phyloP scores from a whole-genome alignment of 2,113 vertebrate species.

The Psittacula cyanocephala region DNA sequence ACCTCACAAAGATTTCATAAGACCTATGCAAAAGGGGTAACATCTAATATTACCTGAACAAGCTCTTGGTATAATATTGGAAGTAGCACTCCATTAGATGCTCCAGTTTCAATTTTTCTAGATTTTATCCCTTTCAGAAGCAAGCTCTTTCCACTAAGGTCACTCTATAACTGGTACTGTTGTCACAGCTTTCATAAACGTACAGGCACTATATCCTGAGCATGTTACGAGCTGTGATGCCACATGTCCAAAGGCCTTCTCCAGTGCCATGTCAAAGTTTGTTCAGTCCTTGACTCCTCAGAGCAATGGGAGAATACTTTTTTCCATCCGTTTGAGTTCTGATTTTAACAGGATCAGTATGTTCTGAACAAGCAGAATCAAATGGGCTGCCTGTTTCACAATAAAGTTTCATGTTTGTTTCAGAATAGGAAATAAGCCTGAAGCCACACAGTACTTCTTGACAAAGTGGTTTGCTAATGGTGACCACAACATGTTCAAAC shows the following conservation, averaged over 20 bases:
- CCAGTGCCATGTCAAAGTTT: neutral
- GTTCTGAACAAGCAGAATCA: neutral
- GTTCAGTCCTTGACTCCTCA: neutral
- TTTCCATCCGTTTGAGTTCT: neutral
- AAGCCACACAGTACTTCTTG: neutral
- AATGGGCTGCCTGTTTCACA: neutral
- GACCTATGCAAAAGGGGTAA: neutral
- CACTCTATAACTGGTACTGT: neutral
- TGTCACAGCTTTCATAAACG: neutral
- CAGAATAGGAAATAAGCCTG: neutral
- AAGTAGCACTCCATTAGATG: neutral
- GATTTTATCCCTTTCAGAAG: neutral
- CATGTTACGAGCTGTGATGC: rapidly evolving
- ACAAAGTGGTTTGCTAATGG: neutral
- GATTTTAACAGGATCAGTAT: neutral
- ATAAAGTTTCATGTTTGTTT: slow-evolving; percentile 2
- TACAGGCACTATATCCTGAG: rapidly evolving
- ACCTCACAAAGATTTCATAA: neutral
- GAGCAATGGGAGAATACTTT: neutral
- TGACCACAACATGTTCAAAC: neutral
- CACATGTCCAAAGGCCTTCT: neutral
- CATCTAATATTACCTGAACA: neutral
- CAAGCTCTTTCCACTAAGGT: neutral
- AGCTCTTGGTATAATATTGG: neutral
- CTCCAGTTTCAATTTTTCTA: neutral